These are phyloP conservation scores for Darevskia mixta DNA, from an alignment of 2,797 vertebrate genomes.

Conservation along the genomic window DNA sequence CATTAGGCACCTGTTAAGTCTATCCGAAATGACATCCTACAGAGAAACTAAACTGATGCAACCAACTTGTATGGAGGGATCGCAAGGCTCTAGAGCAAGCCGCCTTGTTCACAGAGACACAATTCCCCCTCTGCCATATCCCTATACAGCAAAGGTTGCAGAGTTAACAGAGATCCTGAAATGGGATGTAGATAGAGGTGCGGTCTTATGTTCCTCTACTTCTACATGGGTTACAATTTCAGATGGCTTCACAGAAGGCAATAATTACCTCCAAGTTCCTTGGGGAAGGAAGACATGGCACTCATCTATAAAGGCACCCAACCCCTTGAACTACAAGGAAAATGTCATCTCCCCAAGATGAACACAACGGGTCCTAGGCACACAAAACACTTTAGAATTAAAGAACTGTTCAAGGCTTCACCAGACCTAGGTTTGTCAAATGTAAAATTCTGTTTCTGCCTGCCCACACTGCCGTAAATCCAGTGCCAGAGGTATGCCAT, in stretches of 20 bases:
- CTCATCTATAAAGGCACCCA: background rate
- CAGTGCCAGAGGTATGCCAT: background rate
- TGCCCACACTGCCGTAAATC: background rate
- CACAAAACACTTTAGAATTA: background rate
- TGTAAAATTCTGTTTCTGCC: background rate
- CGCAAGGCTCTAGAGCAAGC: background rate
- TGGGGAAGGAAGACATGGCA: too few species aligned
- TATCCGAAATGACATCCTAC: background rate
- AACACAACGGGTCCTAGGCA: background rate
- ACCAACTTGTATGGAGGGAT: background rate
- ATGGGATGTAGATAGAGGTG: background rate
- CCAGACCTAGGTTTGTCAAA: fast-evolving
- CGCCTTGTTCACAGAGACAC: too few species aligned
- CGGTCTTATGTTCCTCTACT: background rate
- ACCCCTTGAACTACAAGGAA: background rate
- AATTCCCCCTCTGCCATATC: background rate
- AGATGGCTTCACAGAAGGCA: background rate
- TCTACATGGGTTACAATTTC: background rate
- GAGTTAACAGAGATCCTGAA: background rate
- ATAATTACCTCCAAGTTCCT: background rate
- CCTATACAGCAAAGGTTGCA: background rate
- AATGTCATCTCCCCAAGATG: background rate
- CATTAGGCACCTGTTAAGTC: background rate
- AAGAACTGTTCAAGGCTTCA: background rate
- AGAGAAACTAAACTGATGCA: background rate